Evolutionary conservation across 2,113 vertebrate species (phyloP), one percentile per base, ranked within the genome.

Genomic region (Lipophrys pholis): DNA sequence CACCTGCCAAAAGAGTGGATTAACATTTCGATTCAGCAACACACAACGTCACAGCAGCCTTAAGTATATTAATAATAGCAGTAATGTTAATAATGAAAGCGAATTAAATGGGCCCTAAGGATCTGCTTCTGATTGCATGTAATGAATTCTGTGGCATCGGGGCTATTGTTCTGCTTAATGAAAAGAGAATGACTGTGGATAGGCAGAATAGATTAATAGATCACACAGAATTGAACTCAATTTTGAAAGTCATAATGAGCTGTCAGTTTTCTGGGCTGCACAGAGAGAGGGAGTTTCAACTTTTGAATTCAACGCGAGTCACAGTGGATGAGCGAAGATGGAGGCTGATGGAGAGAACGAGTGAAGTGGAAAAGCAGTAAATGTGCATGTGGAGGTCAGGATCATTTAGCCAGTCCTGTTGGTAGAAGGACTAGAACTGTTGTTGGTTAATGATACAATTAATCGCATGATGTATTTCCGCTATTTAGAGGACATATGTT

Each of bases 131-230:
- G 85, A 93, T 91, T 90, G 85, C 45, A 6, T 83, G 82, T 87
- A 90, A 93, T 94, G 85, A 87, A 90, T 92, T 89, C 46, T 39
- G 58, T 77, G 69, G 69, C 71, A 54, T 52, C 17, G 39, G 73
- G 21, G 67, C 78, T 81, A 87, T 93, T 92, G 84, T 93, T 90
- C 87, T 78, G 67, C 69, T 73, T 90, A 91, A 93, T 92, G 89
- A 90, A 85, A 83, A 71, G 73, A 81, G 78, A 89, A 83, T 65
- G 69, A 63, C 59, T 49, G 73, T 21, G 49, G 55, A 80, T 73
- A 17, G 61, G 82, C 69, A 53, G 72, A 81, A 82, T 60, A 90
- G 86, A 94, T 92, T 81, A 92, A 92, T 89, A 91, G 86, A 91
- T 92, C 77, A 77, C 81, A 78, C 58, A 59, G 69, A 87, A 84